Base-by-base conservation (phyloP, 2,113 vertebrate genomes). In the Callorhinus ursinus region DNA sequence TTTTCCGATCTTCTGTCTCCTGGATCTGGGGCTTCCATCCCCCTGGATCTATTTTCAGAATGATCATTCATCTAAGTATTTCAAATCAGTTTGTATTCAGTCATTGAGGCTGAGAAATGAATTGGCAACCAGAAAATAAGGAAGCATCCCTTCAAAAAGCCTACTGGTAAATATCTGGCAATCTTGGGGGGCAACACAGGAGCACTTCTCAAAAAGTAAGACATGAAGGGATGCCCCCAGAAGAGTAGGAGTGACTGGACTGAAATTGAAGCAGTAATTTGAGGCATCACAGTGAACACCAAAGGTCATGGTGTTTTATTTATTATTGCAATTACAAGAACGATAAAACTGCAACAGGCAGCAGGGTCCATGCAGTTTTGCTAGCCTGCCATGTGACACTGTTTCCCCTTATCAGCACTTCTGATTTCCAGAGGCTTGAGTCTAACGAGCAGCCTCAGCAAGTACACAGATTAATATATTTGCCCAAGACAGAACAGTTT, bases 351-450 rank as follows among this genome's bases (percentile, higher is more conserved):
- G 59, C 93, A 97, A 28, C 57, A 90, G 90, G 79, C 95, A 96
- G 53, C 71, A 93, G 63, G 81, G 61, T 89, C 28, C 12, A 5
- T 82, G 93, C 16, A 3, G 26, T 83, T 88, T 84, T 90, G n/a
- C 76, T 79, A 80, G n/a, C 33, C 39, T 19, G 96, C 36, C 67
- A 16, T 0, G 0, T 24, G 26, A 31, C 80, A 55, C 28, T 69
- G 59, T 77, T 90, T 18, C 1, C 36, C 0, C 42, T 97, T 93
- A 93, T 98, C 97, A 97, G 94, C 96, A 97, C 79, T 91, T 97
- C 53, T 79, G 74, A 61, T 97, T 98, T 98, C 97, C 88, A 92
- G 85, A 96, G 85, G 67, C 87, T 97, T 92, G 79, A 96, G 36
- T 85, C 55, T 51, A 94, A 94, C 71, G 72, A 98, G 46, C 90